Percentiles rank a stretch among this genome's conserved stretches.
These are phyloP conservation scores for Corythaeola cristata DNA, from an alignment of 2,113 vertebrate genomes.

Conservation along the genomic window DNA sequence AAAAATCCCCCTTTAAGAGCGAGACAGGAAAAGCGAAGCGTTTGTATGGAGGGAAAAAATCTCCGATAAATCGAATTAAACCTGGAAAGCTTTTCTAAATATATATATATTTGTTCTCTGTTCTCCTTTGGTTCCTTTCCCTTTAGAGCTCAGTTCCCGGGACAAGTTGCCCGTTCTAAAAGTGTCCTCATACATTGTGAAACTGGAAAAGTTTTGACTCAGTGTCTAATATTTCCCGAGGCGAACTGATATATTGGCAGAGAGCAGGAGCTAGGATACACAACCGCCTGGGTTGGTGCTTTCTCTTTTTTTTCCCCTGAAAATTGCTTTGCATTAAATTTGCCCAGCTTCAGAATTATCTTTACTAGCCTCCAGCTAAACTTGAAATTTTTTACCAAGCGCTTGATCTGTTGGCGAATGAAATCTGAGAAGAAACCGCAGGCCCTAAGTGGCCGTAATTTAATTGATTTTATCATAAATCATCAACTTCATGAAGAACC, in stretches of 20 bases:
- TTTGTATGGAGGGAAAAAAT: neutral
- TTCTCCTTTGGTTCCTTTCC: neutral
- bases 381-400: conserved; percentile 75
- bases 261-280: neutral
- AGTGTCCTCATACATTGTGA: neutral
- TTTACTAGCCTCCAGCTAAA: conserved; percentile 79
- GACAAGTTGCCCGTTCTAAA: neutral
- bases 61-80: neutral
- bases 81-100: neutral
- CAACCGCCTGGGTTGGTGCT: neutral
- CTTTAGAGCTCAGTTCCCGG: neutral
- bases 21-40: neutral
- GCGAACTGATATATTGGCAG: conserved; percentile 46
- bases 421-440: conserved; percentile 82
- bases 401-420: conserved; percentile 76
- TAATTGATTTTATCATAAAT: conserved; percentile 95
- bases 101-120: neutral
- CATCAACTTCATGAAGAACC: conserved; percentile 88
- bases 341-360: conserved; percentile 76
- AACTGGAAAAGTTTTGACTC: conserved; percentile 40
- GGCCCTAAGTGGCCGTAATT: conserved; percentile 80
- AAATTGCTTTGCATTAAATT: conserved; percentile 82
- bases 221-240: conserved; percentile 67
- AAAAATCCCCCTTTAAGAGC: neutral
- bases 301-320: neutral